phyloP scores from a whole-genome alignment of 2,797 vertebrate species.

The Micrastur ruficollis region DNA sequence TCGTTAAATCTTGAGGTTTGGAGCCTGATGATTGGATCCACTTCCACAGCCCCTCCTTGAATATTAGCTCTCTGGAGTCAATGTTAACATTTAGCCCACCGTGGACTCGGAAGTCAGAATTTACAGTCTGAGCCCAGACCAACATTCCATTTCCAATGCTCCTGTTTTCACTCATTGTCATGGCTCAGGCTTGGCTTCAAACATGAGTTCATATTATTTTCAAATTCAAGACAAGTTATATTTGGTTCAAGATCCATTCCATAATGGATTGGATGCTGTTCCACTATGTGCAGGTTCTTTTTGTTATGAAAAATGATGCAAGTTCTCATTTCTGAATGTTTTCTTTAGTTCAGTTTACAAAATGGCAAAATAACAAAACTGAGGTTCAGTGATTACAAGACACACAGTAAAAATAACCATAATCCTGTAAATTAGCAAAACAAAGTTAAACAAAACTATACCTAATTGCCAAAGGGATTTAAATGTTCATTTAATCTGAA shows the following conservation, averaged over 20 bases:
- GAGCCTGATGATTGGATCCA: neutral
- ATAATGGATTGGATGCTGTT: neutral
- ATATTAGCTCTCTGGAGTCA: neutral
- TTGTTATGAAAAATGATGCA: neutral
- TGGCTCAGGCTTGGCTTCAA: neutral
- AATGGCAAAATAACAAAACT: neutral
- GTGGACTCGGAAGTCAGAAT: neutral
- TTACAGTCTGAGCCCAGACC: neutral
- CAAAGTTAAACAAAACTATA: neutral
- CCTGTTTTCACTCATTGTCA: neutral
- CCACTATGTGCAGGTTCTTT: neutral
- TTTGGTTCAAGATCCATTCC: neutral
- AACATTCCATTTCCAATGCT: neutral
- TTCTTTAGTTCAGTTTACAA: neutral
- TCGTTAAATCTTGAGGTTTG: neutral
- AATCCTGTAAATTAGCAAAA: neutral
- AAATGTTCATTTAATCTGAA: neutral
- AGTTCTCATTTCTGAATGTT: neutral
- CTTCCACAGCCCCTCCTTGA: neutral
- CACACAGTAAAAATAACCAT: neutral
- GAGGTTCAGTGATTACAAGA: neutral
- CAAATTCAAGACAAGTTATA: neutral
- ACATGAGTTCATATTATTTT: neutral
- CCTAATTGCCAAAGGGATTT: neutral
- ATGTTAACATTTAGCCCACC: neutral